Base-by-base conservation (phyloP, 2,888 invertebrate species). In the Lomographa bimaculata region DNA sequence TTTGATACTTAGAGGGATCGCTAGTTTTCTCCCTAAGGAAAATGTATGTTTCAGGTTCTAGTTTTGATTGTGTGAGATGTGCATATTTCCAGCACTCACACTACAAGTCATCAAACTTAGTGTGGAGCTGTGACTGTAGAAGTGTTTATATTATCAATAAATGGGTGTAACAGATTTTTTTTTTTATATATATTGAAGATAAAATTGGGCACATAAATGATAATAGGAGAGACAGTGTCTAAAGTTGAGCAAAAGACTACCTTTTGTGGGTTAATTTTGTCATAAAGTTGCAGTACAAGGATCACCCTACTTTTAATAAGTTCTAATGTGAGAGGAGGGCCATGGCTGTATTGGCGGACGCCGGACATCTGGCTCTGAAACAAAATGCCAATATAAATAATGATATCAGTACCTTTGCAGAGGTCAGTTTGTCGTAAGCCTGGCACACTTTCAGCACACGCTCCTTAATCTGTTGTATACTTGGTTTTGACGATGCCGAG, bases 231-330 rank as follows among this genome's bases (percentile, higher is more conserved):
- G 14, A 3, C 14, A 14, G 4, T 14, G 14, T 14, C 4, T 14
- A 1, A 23, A 14, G 11, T 18, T 7, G 6, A 11, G 7, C 7
- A 11, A 14, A 28, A 23, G 39, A 19, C 90, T 95, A 98, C 98
- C 97, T 98, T 97, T 67, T 93, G 91, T 60, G 96, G 94, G 74
- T 95, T 93, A 89, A 99, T 91, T 94, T 99, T 99, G 92, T 99
- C 99, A 91, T 97, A 99, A 62, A 99, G 94, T 91, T 96, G 96
- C 71, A 99, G 94, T 56, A 98, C 97, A 86, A 99, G 94, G 68
- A 98, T 90, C 57, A 99, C 97, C 79, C 99, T 93, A 79, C 96
- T 95, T 76, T 92, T 87, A 82, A 98, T 95, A 69, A 95, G 91
- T 71, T 95, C 94, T 79, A 97, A 90, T 53, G 95, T 91, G 69